Evolutionary conservation across 2,113 vertebrate genomes (phyloP).

Genomic region (Rhadina sibilatrix): DNA sequence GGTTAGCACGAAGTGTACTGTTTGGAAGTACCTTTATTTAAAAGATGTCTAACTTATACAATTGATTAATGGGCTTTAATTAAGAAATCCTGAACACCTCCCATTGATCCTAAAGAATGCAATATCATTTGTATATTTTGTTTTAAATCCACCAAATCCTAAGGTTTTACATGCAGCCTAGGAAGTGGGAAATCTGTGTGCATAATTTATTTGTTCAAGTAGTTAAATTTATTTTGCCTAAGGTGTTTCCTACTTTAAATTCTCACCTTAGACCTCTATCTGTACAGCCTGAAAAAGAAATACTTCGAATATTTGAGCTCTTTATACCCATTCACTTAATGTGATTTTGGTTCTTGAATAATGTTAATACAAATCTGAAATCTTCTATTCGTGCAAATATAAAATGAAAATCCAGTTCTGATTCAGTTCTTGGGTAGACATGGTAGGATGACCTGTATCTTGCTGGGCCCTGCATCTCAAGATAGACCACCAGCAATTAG

Average conservation of each 20-base stretch:
- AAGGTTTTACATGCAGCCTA: background rate
- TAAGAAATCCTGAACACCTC: background rate
- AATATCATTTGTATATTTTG: background rate
- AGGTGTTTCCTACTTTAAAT: background rate
- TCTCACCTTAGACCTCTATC: background rate
- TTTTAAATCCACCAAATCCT: background rate
- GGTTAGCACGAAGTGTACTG: background rate
- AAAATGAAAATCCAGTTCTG: background rate
- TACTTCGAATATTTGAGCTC: background rate
- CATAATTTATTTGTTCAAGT: background rate
- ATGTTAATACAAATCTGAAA: background rate
- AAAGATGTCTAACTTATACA: background rate
- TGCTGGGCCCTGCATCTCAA: background rate
- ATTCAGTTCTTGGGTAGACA: background rate
- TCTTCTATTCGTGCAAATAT: background rate
- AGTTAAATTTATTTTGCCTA: background rate
- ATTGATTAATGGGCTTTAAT: background rate
- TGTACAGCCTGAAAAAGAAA: background rate
- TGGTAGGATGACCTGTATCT: accelerated
- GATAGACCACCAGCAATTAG: background rate
- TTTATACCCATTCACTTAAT: background rate
- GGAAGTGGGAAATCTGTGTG: background rate
- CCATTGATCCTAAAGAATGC: background rate
- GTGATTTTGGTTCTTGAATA: background rate
- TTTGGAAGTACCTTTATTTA: background rate